A percentile compares a stretch with the other conserved stretches of the same genome.
phyloP scores from a whole-genome alignment of 2,888 invertebrate genomes.

The Metellina segmentata region DNA sequence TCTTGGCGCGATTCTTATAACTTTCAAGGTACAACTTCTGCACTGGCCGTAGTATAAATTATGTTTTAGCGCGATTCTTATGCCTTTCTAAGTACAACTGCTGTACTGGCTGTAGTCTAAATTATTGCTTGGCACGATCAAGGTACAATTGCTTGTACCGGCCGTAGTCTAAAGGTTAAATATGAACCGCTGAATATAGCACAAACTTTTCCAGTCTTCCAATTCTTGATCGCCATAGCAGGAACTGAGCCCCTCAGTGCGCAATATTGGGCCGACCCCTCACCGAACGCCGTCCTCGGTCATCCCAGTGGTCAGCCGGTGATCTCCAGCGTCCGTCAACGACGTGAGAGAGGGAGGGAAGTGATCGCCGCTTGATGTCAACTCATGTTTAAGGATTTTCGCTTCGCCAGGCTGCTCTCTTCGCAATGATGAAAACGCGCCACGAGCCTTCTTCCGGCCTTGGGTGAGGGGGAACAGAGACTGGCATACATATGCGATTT shows the following conservation, averaged over 20 bases:
- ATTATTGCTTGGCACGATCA: too few species aligned
- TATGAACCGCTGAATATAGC: too few species aligned
- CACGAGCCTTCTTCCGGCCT: not conserved
- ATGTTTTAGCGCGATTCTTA: too few species aligned
- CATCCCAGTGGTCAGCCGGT: constrained; percentile 66
- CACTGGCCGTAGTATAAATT: too few species aligned
- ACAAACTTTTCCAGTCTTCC: too few species aligned
- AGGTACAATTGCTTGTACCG: too few species aligned
- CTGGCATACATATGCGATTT: constrained; percentile 57
- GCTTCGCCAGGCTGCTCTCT: constrained; percentile 46
- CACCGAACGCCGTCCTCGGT: constrained; percentile 3
- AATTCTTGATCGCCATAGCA: too few species aligned
- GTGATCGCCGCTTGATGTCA: constrained; percentile 74
- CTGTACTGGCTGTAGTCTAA: too few species aligned
- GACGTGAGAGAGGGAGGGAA: constrained; percentile 34
- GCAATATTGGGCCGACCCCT: constrained; percentile 25
- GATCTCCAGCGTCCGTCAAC: constrained; percentile 57
- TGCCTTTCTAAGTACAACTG: too few species aligned
- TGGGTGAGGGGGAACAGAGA: not conserved
- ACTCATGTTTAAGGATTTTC: constrained; percentile 77
- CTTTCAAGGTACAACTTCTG: too few species aligned
- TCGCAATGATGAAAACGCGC: constrained; percentile 20
- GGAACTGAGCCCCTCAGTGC: not conserved
- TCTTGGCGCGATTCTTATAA: too few species aligned
- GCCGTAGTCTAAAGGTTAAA: too few species aligned